These are phyloP conservation scores for Agrypnia vestita DNA, from an alignment of 1,140 invertebrate species.

Conservation along the genomic window DNA sequence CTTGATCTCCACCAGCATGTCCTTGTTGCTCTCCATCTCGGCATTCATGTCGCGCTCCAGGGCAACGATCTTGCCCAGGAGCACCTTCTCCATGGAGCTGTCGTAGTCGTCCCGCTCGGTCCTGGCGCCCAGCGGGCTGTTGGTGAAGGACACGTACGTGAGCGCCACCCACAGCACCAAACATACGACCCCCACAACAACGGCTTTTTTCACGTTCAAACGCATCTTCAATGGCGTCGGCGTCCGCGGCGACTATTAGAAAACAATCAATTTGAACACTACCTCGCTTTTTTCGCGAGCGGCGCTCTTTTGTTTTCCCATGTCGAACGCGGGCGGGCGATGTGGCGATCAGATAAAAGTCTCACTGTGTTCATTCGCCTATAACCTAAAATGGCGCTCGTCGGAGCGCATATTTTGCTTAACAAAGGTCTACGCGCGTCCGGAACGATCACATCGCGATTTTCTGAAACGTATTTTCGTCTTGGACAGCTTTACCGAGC, in stretches of 20 bases:
- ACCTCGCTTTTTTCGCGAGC: not conserved
- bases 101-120: constrained; percentile 11
- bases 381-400: constrained; percentile 9
- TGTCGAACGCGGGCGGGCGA: not conserved
- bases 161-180: constrained; percentile 52
- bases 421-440: too few species aligned
- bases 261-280: constrained; percentile 22
- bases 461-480: not conserved
- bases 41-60: constrained; percentile 64
- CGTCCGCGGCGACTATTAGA: not conserved
- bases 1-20: constrained; percentile 65
- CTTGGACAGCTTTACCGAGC: not conserved
- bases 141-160: constrained; percentile 52
- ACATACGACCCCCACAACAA: constrained; percentile 47
- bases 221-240: constrained; percentile 47
- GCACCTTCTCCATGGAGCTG: constrained; percentile 41
- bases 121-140: constrained; percentile 42
- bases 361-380: constrained; percentile 6
- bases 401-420: not conserved
- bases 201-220: constrained; percentile 56
- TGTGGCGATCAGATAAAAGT: constrained; percentile 1
- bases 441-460: too few species aligned
- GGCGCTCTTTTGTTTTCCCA: constrained; percentile 17
- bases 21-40: constrained; percentile 65
- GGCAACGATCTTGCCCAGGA: constrained; percentile 64